Evolutionary conservation across 2,888 invertebrate genomes (phyloP), one percentile per base, ranked within the genome.

Genomic region (Troides aeacus): DNA sequence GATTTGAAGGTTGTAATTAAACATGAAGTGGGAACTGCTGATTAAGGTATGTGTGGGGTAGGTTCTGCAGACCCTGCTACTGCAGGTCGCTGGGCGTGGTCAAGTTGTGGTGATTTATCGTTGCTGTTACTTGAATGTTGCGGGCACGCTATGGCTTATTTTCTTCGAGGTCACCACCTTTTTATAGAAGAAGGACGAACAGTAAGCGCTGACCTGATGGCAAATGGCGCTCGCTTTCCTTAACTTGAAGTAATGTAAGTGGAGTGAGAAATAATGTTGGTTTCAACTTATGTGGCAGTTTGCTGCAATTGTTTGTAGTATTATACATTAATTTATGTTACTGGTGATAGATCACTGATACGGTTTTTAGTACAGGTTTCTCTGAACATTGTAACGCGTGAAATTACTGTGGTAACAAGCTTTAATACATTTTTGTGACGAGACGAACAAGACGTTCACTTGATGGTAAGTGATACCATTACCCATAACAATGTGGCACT

Each of bases 141-240:
- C 69, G 42, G 36, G 61, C 69, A 69, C 65, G 62, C 62, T 62
- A 69, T 23, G 62, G 21, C 30, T 57, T 57, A 61, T n/a, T 60
- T 39, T n/a, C 56, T 21, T 58, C 30, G 62, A 62, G 46, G 50
- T 62, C 64, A 53, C 64, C 61, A 24, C 15, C 15, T 56, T 30
- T 64, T 21, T 36, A 24, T 63, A 61, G 18, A 36, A 61, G 36
- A 36, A 36, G 10, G n/a, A 36, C 50, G 15, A 50, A 17, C 5
- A 50, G 17, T 18, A 50, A 50, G 17, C 17, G 17, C n/a, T n/a
- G 53, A 53, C 53, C 53, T 53, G 53, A n/a, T 53, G n/a, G 53
- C 18, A n/a, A 53, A 53, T n/a, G 53, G n/a, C 6, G 2, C 53
- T 7, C 4, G 53, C 53, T 53, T 53, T n/a, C n/a, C 53, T 53